Percentiles rank a stretch among this genome's conserved stretches.
phyloP scores from a whole-genome alignment of 2,888 invertebrate species.

The Parthenolecanium corni region DNA sequence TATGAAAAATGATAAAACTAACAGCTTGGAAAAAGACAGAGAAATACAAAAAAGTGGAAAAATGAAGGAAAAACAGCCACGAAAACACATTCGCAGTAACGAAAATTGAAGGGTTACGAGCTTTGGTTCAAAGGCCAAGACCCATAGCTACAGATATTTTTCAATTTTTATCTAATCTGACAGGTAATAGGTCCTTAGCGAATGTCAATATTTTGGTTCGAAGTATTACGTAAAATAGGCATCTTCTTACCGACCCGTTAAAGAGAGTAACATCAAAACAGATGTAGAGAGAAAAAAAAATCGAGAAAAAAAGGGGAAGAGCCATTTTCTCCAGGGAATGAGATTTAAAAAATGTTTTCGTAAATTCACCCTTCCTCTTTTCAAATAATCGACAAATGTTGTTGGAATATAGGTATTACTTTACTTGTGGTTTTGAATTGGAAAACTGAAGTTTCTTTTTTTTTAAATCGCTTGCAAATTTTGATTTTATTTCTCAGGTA shows the following conservation, averaged over 20 bases:
- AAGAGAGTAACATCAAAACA: constrained; percentile 14
- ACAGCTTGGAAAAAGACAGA: constrained; percentile 4
- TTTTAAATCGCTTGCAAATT: too few species aligned
- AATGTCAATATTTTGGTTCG: constrained; percentile 30
- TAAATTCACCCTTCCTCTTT: background rate
- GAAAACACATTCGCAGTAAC: background rate
- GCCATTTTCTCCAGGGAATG: background rate
- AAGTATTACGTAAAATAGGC: constrained; percentile 15
- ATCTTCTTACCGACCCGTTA: constrained; percentile 1
- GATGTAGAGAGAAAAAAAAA: background rate
- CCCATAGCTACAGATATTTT: constrained; percentile 33
- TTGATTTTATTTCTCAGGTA: constrained; percentile 47
- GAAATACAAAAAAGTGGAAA: too few species aligned
- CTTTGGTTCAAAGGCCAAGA: background rate
- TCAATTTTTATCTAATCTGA: constrained; percentile 37
- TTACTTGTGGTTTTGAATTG: too few species aligned
- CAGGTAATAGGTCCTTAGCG: constrained; percentile 34
- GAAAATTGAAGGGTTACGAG: constrained; percentile 15
- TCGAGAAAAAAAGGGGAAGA: background rate
- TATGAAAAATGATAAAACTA: background rate
- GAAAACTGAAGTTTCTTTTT: too few species aligned
- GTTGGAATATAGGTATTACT: too few species aligned
- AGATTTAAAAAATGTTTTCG: constrained; percentile 23
- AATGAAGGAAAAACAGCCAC: constrained; percentile 6
- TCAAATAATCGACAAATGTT: too few species aligned